Percentiles rank a stretch among this genome's conserved stretches.
Evolutionary conservation across 2,113 vertebrate genomes (phyloP).

Genomic region (Azemiops feae): DNA sequence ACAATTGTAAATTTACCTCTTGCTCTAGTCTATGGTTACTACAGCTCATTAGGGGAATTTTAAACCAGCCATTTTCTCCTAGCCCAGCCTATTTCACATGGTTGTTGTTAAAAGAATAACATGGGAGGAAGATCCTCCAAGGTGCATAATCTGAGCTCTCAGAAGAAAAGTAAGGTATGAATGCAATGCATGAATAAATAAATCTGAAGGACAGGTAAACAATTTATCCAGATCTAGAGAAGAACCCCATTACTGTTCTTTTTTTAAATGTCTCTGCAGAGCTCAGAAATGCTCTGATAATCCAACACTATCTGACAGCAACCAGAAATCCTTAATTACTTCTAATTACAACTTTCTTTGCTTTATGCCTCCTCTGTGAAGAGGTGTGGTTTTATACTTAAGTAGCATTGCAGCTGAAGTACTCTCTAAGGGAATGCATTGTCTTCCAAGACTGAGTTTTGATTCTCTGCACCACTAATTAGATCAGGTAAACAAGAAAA

Average conservation of each 20-base stretch:
- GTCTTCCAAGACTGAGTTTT: conserved; percentile 56
- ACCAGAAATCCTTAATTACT: conserved; percentile 59
- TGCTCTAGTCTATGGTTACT: not conserved
- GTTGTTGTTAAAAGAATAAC: not conserved
- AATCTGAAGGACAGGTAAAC: not conserved
- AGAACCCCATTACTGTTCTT: not conserved
- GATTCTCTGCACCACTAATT: conserved; percentile 67
- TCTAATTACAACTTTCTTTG: conserved; percentile 58
- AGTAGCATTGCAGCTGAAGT: conserved; percentile 50
- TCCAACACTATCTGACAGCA: conserved; percentile 34
- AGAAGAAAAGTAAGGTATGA: not conserved
- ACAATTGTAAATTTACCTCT: not conserved
- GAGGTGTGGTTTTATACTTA: conserved; percentile 64
- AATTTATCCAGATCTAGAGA: not conserved
- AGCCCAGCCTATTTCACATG: not conserved
- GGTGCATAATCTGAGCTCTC: not conserved
- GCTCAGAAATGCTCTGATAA: not conserved
- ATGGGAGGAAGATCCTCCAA: not conserved
- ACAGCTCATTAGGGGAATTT: not conserved
- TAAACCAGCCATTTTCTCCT: not conserved
- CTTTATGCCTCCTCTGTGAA: conserved; percentile 48
- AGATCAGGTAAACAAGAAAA: conserved; percentile 41
- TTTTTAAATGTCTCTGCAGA: accelerated
- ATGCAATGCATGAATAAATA: not conserved
- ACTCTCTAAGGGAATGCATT: conserved; percentile 52